Conservation (phyloP, 2,797 vertebrate genomes). For the Cichlasoma orientale region DNA sequence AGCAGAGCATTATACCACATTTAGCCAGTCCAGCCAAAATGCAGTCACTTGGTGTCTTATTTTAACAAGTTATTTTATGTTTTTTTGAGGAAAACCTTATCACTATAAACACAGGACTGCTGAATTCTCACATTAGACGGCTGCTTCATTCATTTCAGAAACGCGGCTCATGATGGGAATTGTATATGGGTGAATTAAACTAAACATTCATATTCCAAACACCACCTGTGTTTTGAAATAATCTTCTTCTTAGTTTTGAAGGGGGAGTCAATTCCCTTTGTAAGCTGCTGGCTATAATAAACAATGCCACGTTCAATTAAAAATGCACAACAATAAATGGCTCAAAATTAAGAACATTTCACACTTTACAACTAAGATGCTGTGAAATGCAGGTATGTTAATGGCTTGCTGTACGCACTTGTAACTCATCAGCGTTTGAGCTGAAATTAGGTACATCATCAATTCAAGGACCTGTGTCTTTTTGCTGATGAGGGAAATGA, state of each 20-base stretch:
- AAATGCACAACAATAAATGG: constrained; percentile 13
- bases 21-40: constrained; percentile 52
- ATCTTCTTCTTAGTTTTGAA: neutral
- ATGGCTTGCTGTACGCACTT: constrained; percentile 4
- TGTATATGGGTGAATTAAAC: constrained; percentile 24
- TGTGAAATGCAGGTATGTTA: constrained; percentile 21
- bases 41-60: constrained; percentile 48
- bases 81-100: constrained; percentile 48
- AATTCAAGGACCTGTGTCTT: constrained; percentile 22
- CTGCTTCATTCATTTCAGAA: constrained; percentile 43
- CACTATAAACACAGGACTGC: constrained; percentile 49
- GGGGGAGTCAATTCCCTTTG: constrained; percentile 12
- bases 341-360: constrained; percentile 3
- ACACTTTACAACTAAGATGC: neutral
- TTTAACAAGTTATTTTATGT: constrained; percentile 42
- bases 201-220: constrained; percentile 42
- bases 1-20: constrained; percentile 49
- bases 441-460: constrained; percentile 17
- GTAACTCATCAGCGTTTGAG: constrained; percentile 7
- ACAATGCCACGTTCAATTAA: constrained; percentile 2
- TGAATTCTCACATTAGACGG: constrained; percentile 51
- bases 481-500: constrained; percentile 22
- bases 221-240: constrained; percentile 31
- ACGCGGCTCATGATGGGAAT: constrained; percentile 41
- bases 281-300: constrained; percentile 9